Percentiles rank a stretch among this genome's conserved stretches.
These are phyloP conservation scores for Drosophila paramelanica DNA, from an alignment of 2,888 invertebrate genomes.

Conservation along the genomic window DNA sequence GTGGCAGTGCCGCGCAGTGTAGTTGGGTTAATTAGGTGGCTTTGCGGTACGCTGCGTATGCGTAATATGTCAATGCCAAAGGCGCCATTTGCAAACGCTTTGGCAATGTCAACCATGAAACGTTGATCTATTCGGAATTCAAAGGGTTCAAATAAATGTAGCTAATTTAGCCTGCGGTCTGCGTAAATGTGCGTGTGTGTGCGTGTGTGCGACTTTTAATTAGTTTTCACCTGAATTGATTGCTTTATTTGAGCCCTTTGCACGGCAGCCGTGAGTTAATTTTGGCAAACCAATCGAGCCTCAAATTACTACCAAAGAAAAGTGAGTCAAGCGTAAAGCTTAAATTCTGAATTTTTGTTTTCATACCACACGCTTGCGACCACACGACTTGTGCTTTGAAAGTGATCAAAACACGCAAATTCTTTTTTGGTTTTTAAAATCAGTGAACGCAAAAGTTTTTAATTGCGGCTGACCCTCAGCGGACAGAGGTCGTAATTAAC, in stretches of 20 bases:
- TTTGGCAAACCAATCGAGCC: not conserved
- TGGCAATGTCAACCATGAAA: conserved; percentile 8
- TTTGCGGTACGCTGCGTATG: conserved; percentile 44
- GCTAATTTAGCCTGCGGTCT: conserved; percentile 27
- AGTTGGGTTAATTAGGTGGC: conserved; percentile 1
- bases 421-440: conserved; percentile 14
- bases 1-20: not conserved
- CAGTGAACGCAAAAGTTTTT: conserved; percentile 55
- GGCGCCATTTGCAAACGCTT: conserved; percentile 29
- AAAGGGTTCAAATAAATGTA: conserved; percentile 31
- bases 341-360: not conserved
- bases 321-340: not conserved
- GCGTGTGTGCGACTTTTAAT: conserved; percentile 28
- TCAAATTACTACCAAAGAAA: not conserved
- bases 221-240: conserved; percentile 38
- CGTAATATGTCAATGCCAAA: conserved; percentile 49
- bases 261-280: not conserved
- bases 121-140: conserved; percentile 29
- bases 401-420: conserved; percentile 28
- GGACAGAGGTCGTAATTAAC: conserved; percentile 72
- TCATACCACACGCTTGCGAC: not conserved
- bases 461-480: conserved; percentile 60
- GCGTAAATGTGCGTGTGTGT: not conserved
- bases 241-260: conserved; percentile 4
- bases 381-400: conserved; percentile 1